Conservation (phyloP, 2,113 vertebrate species). For the Embiotoca jacksoni region DNA sequence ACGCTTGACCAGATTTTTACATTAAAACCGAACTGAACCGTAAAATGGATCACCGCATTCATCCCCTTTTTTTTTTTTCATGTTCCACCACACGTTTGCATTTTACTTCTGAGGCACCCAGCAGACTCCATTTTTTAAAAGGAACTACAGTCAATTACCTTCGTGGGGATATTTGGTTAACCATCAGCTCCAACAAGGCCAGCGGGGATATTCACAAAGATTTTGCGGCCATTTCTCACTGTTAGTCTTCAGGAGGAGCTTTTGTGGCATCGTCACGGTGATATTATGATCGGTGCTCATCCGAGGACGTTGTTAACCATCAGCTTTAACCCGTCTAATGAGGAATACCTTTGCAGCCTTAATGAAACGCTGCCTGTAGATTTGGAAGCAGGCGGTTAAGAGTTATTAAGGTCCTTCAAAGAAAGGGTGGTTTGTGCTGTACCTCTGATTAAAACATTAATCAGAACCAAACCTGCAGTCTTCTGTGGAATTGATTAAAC, state of each 20-base stretch:
- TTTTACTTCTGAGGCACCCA: constrained; percentile 16
- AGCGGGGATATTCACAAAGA: not conserved
- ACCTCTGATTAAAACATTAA: constrained; percentile 77
- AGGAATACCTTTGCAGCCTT: not conserved
- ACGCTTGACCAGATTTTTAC: constrained; percentile 33
- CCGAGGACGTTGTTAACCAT: not conserved
- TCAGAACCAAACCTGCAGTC: constrained; percentile 62
- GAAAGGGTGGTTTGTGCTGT: constrained; percentile 39
- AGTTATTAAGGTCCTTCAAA: constrained; percentile 47
- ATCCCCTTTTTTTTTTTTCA: constrained; percentile 28
- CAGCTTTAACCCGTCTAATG: constrained; percentile 1
- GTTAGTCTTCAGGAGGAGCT: not conserved
- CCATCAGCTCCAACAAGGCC: no score
- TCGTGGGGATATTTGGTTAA: not conserved
- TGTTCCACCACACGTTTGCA: constrained; percentile 22
- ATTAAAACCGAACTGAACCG: constrained; percentile 39
- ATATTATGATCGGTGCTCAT: not conserved
- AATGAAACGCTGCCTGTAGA: constrained; percentile 14
- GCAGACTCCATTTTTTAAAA: not conserved
- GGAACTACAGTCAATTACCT: not conserved
- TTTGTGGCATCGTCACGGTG: not conserved
- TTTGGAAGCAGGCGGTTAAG: constrained; percentile 22
- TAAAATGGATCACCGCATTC: constrained; percentile 40
- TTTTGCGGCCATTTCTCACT: not conserved
- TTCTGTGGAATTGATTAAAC: constrained; percentile 72